Percentiles rank a stretch among this genome's conserved stretches.
phyloP scores from a whole-genome alignment of 2,797 vertebrate genomes.

The Acrocephalus scirpaceus region DNA sequence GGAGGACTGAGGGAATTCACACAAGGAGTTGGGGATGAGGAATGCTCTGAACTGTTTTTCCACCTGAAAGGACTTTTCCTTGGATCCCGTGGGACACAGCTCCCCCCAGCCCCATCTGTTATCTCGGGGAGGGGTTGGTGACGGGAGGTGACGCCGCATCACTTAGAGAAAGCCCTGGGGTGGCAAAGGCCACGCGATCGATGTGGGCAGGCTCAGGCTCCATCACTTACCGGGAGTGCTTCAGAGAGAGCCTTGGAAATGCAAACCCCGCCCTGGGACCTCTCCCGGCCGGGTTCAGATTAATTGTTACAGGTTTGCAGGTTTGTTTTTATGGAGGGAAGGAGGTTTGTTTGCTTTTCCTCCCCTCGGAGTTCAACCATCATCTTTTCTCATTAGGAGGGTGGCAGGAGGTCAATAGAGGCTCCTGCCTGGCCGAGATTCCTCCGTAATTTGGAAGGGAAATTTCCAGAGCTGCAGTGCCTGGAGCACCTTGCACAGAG shows the following conservation, averaged over 20 bases:
- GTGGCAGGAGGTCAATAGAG: slow-evolving; percentile 49
- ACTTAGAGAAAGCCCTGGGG: background rate
- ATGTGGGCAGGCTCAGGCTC: background rate
- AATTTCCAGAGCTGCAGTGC: background rate
- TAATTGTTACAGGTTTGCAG: slow-evolving; percentile 7
- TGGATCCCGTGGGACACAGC: background rate
- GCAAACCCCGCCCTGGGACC: background rate
- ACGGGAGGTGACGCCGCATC: background rate
- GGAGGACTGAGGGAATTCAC: background rate
- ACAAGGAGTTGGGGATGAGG: background rate
- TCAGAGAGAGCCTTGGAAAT: background rate
- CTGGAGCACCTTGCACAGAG: background rate
- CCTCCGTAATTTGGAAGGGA: background rate
- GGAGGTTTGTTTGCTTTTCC: slow-evolving; percentile 30
- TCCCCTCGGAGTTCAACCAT: background rate
- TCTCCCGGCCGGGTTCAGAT: background rate
- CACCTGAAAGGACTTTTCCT: background rate
- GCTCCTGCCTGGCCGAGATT: background rate
- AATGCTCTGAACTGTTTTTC: background rate
- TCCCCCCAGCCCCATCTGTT: background rate
- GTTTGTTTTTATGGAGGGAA: slow-evolving; percentile 6
- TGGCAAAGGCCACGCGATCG: slow-evolving; percentile 13
- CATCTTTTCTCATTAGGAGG: slow-evolving; percentile 59
- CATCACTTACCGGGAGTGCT: background rate
- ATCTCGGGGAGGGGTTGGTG: background rate